Evolutionary conservation across 2,888 invertebrate species (phyloP), one percentile per base, ranked within the genome.

Genomic region (Lordiphosa andalusiaca): DNA sequence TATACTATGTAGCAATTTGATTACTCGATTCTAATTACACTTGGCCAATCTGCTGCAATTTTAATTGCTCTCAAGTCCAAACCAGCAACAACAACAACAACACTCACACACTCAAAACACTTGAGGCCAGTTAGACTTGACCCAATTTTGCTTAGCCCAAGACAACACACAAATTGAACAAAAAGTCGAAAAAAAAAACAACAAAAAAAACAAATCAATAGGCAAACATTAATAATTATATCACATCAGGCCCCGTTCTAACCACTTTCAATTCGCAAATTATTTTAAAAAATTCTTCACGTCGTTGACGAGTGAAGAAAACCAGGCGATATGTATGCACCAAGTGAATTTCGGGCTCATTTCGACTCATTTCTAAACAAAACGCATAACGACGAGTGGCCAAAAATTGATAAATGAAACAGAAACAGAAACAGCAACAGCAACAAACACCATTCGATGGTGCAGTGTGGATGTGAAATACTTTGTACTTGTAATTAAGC

Each of bases 41-140:
- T 44, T 44, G 33, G 33, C 30, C 30, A 44, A 12, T 33, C 44
- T 46, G 42, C 49, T 46, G 56, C 52, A 67, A 69, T 46, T 44
- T 70, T 73, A 73, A 70, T 73, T 67, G 52, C 51, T 42, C 47
- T 38, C 19, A 51, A 50, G 25, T 39, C 33, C 44, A 50, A 56
- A 9, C 30, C 3, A 47, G 12, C 23, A 53, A 53, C 16, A 49
- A 23, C 30, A 37, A 53, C 16, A 4, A 48, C 7, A 42, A 25
- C 25, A 38, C 47, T 37, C 50, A 40, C n/a, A 40, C 37, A 48
- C 56, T 54, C 48, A 36, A 53, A 41, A 47, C 46, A 57, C 50
- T 41, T 38, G 55, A 44, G 53, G 73, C 75, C 61, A 56, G 80
- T 83, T 80, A 42, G 71, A 80, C 83, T 80, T 80, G 80, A 80